Evolutionary conservation across 2,888 invertebrate species (phyloP).

Genomic region (Ophioninae sp.): DNA sequence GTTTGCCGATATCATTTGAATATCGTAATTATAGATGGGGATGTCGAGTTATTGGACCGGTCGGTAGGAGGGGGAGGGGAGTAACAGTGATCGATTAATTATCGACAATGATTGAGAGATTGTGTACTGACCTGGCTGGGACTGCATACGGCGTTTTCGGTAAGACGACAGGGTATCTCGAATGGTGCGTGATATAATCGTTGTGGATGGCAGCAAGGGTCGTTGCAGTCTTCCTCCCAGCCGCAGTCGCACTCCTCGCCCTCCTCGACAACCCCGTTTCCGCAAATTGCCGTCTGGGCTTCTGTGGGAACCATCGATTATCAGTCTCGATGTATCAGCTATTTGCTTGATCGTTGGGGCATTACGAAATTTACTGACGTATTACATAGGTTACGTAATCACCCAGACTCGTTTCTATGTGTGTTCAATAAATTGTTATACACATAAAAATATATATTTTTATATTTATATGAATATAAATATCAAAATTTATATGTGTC

Average conservation of each 20-base stretch:
- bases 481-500: too few relatives aligned
- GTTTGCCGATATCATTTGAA: not conserved
- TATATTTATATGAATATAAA: too few relatives aligned
- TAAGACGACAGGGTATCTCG: slow-evolving; percentile 92
- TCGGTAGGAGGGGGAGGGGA: not conserved
- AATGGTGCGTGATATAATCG: slow-evolving; percentile 88
- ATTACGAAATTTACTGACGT: slow-evolving; percentile 23
- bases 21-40: not conserved
- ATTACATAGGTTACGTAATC: slow-evolving; percentile 14
- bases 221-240: slow-evolving; percentile 97
- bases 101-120: not conserved
- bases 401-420: not conserved
- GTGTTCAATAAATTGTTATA: too few relatives aligned
- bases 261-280: slow-evolving; percentile 97
- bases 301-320: slow-evolving; percentile 83
- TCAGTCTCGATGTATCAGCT: slow-evolving; percentile 57
- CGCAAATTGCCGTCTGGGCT: slow-evolving; percentile 96
- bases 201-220: slow-evolving; percentile 95
- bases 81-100: not conserved
- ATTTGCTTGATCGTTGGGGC: slow-evolving; percentile 21
- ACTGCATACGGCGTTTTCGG: slow-evolving; percentile 89
- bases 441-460: too few relatives aligned
- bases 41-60: not conserved
- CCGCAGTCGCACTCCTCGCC: slow-evolving; percentile 99
- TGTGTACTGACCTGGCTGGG: slow-evolving; percentile 86